Conservation (phyloP, 37 sponge, comb jelly and placozoan species). For the Cliona cf. orientalis region DNA sequence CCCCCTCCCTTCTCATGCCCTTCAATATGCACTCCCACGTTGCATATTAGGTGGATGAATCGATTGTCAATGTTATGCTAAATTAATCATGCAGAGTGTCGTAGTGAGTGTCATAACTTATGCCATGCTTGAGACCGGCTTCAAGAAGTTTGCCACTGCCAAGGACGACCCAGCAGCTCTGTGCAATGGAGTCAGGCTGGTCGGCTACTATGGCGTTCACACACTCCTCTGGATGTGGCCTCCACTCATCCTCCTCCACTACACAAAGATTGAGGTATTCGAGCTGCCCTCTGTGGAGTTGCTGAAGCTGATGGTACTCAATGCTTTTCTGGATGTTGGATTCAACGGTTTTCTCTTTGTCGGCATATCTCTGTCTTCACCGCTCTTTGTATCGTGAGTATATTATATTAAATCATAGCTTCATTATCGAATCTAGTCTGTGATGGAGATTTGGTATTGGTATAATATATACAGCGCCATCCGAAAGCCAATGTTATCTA, state of each 20-base stretch:
- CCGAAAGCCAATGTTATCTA: no score
- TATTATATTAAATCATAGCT: no score
- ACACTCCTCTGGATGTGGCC: conserved; percentile 70
- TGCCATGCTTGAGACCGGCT: conserved; percentile 58
- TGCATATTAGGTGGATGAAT: no score
- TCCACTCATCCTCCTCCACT: conserved; percentile 30
- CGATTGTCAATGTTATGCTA: no score
- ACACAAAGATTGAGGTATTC: conserved; percentile 40
- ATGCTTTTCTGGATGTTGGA: conserved; percentile 42
- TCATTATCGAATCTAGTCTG: no score
- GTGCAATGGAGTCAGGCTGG: conserved; percentile 56
- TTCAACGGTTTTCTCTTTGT: conserved; percentile 54
- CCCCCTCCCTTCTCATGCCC: no score
- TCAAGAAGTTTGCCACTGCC: conserved; percentile 60
- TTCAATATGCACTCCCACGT: no score
- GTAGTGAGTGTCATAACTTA: not conserved
- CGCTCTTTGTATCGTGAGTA: conserved; percentile 75
- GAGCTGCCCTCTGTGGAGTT: conserved; percentile 30
- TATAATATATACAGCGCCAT: no score
- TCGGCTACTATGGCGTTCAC: conserved; percentile 81
- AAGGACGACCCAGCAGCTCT: conserved; percentile 66
- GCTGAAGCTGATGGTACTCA: conserved; percentile 32
- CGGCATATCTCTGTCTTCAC: conserved; percentile 66
- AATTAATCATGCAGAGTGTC: not conserved
- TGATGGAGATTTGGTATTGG: no score